Percentiles rank a stretch among this genome's conserved stretches.
Conservation (phyloP, 2,888 invertebrate genomes). For the Ophonus ardosiacus region DNA sequence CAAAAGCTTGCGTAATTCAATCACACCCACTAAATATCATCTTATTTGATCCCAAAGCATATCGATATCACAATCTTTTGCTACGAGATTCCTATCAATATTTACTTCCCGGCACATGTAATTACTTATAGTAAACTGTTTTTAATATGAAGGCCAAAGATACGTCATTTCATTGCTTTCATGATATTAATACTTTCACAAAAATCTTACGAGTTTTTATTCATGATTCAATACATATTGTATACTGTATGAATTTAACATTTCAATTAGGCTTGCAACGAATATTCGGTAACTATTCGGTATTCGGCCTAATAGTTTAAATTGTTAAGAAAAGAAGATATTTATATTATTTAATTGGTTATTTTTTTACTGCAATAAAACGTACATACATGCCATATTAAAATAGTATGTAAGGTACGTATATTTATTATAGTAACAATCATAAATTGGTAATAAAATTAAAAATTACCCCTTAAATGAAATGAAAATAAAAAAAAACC, state of each 20-base stretch:
- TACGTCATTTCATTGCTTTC: slow-evolving; percentile 63
- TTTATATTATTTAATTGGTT: no score
- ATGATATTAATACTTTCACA: slow-evolving; percentile 62
- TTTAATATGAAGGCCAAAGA: slow-evolving; percentile 63
- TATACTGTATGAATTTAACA: not conserved
- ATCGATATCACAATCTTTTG: not conserved
- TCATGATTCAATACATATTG: not conserved
- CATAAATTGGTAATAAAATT: not conserved
- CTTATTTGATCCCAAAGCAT: slow-evolving; percentile 21
- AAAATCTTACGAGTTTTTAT: slow-evolving; percentile 57
- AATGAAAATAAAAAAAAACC: no score
- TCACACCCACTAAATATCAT: slow-evolving; percentile 32
- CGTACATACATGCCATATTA: no score
- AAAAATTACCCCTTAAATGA: no score
- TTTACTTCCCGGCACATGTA: slow-evolving; percentile 56
- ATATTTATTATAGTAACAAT: no score
- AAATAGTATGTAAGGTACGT: no score
- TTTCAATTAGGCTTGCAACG: no score
- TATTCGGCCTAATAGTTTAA: no score
- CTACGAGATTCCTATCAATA: slow-evolving; percentile 36
- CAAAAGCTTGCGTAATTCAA: slow-evolving; percentile 23
- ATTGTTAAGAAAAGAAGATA: no score
- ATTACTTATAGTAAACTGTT: slow-evolving; percentile 62
- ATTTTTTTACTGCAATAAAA: no score
- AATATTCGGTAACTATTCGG: no score